Conservation (phyloP, 2,113 vertebrate genomes). For the Ciconia boyciana region DNA sequence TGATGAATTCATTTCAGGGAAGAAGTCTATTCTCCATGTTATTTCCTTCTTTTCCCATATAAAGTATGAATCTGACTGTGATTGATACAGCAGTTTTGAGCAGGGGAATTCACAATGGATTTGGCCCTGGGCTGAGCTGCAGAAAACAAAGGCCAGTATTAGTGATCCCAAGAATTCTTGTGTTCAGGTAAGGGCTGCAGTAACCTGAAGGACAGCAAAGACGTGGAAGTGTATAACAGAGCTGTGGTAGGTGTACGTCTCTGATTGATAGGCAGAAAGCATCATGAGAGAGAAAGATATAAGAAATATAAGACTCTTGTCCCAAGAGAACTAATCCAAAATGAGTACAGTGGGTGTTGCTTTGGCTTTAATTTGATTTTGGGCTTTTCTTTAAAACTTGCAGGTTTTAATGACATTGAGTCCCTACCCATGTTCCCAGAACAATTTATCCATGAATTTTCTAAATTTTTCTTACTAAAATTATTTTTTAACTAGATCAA, state of each 20-base stretch:
- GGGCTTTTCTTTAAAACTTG: neutral
- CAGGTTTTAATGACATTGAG: neutral
- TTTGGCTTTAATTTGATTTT: neutral
- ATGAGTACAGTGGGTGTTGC: neutral
- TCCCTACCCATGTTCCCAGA: neutral
- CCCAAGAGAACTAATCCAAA: neutral
- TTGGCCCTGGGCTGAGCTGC: neutral
- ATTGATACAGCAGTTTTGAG: neutral
- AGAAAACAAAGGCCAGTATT: neutral
- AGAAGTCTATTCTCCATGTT: neutral
- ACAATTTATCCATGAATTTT: neutral
- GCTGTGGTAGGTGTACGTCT: accelerated
- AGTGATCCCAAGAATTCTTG: neutral
- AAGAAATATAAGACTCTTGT: neutral
- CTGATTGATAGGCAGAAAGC: neutral
- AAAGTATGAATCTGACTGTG: neutral
- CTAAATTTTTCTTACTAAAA: neutral
- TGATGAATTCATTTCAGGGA: neutral
- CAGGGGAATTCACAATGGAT: neutral
- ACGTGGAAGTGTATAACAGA: neutral
- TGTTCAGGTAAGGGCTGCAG: neutral
- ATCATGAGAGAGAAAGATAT: accelerated
- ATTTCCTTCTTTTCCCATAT: neutral
- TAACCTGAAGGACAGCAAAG: neutral
- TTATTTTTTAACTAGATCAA: neutral